phyloP scores from a whole-genome alignment of 2,797 vertebrate species.

The Parotocinclus haroldoi region DNA sequence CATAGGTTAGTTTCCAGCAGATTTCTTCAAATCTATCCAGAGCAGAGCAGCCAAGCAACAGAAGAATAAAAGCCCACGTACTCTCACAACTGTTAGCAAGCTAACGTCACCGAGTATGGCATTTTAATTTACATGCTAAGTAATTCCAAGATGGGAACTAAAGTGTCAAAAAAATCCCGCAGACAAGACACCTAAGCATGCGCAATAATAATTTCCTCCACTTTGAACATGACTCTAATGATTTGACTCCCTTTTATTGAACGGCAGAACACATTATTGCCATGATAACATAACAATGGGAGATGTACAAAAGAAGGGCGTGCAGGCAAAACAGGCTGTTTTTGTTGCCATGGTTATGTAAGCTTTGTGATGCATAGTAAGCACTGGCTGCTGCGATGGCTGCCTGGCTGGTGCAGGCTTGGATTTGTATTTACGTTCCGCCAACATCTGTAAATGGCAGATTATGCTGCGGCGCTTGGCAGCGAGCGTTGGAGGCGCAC shows the following conservation, averaged over 20 bases:
- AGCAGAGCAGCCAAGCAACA: no score
- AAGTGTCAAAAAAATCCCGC: no score
- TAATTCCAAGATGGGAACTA: no score
- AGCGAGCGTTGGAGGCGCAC: conserved; percentile 46
- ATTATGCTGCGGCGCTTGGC: conserved; percentile 41
- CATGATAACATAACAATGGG: conserved; percentile 7
- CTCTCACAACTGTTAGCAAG: no score
- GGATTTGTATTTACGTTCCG: conserved; percentile 42
- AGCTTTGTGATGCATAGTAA: conserved; percentile 39
- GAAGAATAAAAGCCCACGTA: no score
- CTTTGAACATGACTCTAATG: neutral
- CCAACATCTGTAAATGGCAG: conserved; percentile 57
- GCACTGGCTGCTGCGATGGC: conserved; percentile 23
- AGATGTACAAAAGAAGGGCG: conserved; percentile 23
- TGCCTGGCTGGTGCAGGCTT: conserved; percentile 27
- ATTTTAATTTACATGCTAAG: no score
- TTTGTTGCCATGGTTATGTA: conserved; percentile 55
- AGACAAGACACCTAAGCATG: neutral
- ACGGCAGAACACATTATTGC: neutral
- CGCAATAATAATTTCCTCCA: neutral
- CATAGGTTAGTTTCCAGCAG: no score
- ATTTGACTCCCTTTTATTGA: conserved; percentile 2
- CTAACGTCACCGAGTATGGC: no score
- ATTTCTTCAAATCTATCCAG: no score
- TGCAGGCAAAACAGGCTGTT: conserved; percentile 32